Conservation (phyloP, 2,113 vertebrate genomes). For the Oryzias javanicus region DNA sequence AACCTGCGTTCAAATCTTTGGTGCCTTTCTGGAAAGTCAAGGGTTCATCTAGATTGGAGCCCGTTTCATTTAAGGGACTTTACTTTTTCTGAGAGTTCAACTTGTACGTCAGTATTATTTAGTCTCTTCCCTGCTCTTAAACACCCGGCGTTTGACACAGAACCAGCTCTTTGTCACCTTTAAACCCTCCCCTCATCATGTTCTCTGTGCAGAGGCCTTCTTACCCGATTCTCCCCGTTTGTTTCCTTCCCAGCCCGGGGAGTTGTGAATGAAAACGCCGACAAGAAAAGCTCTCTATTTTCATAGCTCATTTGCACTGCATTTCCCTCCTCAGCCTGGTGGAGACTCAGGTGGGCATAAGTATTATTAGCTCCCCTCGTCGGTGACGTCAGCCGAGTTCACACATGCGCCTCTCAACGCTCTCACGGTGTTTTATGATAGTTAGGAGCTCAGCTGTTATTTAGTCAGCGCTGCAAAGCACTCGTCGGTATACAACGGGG, state of each 20-base stretch:
- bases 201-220: conserved; percentile 21
- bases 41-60: no score
- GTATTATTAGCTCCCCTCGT: conserved; percentile 63
- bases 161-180: conserved; percentile 6
- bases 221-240: conserved; percentile 28
- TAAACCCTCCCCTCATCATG: conserved; percentile 23
- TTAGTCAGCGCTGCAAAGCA: conserved; percentile 30
- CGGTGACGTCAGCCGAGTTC: conserved; percentile 57
- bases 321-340: conserved; percentile 26
- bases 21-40: no score
- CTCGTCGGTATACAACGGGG: conserved; percentile 8
- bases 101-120: no score
- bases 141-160: no score
- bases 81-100: no score
- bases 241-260: background rate
- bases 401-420: conserved; percentile 59
- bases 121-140: no score
- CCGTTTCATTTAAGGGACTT: no score
- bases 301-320: conserved; percentile 56
- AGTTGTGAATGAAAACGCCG: conserved; percentile 29
- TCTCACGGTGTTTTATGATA: conserved; percentile 58
- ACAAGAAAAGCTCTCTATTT: conserved; percentile 19
- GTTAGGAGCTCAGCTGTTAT: conserved; percentile 32
- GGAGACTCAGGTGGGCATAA: conserved; percentile 65
- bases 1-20: no score